phyloP scores from a whole-genome alignment of 2,888 invertebrate genomes.

The Cheilosia grossa region DNA sequence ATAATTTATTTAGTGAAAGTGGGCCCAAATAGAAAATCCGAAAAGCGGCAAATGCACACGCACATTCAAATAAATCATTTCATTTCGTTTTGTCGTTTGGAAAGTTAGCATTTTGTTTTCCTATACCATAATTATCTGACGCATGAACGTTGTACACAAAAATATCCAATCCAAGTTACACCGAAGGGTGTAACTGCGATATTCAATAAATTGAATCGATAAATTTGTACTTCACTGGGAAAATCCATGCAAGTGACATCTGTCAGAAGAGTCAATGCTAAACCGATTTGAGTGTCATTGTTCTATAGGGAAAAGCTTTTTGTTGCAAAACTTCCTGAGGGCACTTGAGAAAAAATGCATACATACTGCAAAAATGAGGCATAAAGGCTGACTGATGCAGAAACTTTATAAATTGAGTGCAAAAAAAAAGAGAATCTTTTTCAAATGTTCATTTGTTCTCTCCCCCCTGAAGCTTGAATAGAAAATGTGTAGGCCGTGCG shows the following conservation, averaged over 20 bases:
- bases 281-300: constrained; percentile 4
- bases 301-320: constrained; percentile 2
- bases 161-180: background rate
- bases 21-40: constrained; percentile 47
- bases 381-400: constrained; percentile 48
- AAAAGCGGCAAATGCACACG: constrained; percentile 39
- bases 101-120: constrained; percentile 38
- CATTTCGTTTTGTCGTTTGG: constrained; percentile 34
- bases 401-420: constrained; percentile 4
- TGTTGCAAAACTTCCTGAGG: constrained; percentile 23
- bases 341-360: constrained; percentile 28
- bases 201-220: constrained; percentile 23
- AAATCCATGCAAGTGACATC: constrained; percentile 24
- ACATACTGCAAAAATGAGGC: background rate
- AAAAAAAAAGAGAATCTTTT: background rate
- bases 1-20: constrained; percentile 68
- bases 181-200: background rate
- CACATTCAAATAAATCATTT: constrained; percentile 23
- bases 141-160: background rate
- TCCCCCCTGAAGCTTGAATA: constrained; percentile 20
- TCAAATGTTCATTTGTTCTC: constrained; percentile 33
- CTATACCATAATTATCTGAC: constrained; percentile 3
- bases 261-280: constrained; percentile 22
- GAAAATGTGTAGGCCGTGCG: constrained; percentile 31
- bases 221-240: constrained; percentile 5